A percentile compares a stretch with the other conserved stretches of the same genome.
Conservation (phyloP, 2,888 invertebrate genomes). For the Lycaena phlaeas region DNA sequence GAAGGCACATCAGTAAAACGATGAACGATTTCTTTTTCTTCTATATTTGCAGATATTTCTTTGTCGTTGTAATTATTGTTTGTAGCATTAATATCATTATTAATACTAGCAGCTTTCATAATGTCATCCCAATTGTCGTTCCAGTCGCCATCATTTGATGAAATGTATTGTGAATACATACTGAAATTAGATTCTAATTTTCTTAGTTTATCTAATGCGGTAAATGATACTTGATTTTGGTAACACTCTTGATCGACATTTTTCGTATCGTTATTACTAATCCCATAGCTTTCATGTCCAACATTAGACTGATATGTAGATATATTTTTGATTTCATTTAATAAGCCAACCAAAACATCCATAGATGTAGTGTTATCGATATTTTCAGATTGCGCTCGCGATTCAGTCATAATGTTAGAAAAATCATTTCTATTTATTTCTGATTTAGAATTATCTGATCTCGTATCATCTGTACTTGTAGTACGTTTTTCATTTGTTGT, state of each 20-base stretch:
- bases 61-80: conserved; percentile 35
- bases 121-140: too few species aligned
- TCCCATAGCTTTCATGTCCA: conserved; percentile 1
- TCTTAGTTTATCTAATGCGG: conserved; percentile 36
- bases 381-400: conserved; percentile 16
- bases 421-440: too few species aligned
- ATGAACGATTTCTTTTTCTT: conserved; percentile 26
- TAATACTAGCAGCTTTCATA: too few species aligned
- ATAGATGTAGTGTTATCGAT: conserved; percentile 45
- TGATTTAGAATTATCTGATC: neutral
- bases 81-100: too few species aligned
- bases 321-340: conserved; percentile 60
- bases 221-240: conserved; percentile 29
- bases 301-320: conserved; percentile 39
- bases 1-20: conserved; percentile 39
- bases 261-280: neutral
- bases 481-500: neutral
- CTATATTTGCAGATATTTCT: conserved; percentile 35
- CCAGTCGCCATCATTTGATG: conserved; percentile 16
- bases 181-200: conserved; percentile 34
- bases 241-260: conserved; percentile 20
- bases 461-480: too few species aligned
- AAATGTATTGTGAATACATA: conserved; percentile 33
- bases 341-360: conserved; percentile 48
- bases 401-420: conserved; percentile 6